These are phyloP conservation scores for Urocyon cinereoargenteus DNA, from an alignment of 2,797 vertebrate species.

Conservation along the genomic window DNA sequence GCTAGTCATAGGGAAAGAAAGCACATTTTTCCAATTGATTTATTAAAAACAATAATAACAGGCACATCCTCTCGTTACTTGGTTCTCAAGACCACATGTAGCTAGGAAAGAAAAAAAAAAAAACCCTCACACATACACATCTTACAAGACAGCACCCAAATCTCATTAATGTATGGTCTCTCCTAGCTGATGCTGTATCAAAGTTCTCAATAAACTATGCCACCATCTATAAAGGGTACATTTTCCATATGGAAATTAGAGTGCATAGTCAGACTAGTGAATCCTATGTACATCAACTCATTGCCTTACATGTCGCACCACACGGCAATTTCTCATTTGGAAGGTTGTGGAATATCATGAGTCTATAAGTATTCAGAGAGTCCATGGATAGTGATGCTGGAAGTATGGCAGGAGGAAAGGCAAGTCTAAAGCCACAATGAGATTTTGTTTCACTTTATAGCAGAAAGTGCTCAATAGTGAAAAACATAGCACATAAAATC, in stretches of 20 bases:
- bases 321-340: background rate
- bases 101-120: background rate
- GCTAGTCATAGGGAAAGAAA: background rate
- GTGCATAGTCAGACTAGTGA: background rate
- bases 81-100: background rate
- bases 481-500: background rate
- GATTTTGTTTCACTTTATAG: background rate
- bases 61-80: background rate
- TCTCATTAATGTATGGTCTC: background rate
- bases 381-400: background rate
- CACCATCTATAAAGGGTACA: background rate
- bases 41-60: background rate
- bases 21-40: background rate
- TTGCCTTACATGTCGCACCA: background rate
- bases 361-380: background rate
- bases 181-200: background rate
- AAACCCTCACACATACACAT: background rate
- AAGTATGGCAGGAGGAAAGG: background rate
- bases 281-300: background rate
- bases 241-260: background rate
- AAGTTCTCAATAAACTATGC: background rate
- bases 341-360: background rate
- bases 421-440: background rate
- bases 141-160: background rate
- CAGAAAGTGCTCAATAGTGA: background rate